Evolutionary conservation across 2,113 vertebrate species (phyloP).

Genomic region (Trochalopteron elliotii): DNA sequence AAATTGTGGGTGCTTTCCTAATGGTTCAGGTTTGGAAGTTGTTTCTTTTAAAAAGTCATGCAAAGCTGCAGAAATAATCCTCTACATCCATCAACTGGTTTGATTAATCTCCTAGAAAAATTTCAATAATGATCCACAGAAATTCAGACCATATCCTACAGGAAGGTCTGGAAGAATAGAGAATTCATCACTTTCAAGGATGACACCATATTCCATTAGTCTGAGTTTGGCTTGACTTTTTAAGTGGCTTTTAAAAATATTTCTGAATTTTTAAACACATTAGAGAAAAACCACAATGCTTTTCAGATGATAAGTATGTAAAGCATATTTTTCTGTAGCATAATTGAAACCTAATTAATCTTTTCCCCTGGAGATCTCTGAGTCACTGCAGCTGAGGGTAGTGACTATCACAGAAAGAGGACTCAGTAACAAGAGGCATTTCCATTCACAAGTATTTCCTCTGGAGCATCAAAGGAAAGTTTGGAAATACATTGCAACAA

Average conservation of each 20-base stretch:
- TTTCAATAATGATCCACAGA: constrained; percentile 44
- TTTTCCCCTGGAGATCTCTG: constrained; percentile 67
- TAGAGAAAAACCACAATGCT: constrained; percentile 76
- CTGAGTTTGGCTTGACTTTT: constrained; percentile 76
- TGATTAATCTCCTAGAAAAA: constrained; percentile 48
- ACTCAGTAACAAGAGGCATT: constrained; percentile 32
- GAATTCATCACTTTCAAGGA: constrained; percentile 63
- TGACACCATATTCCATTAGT: constrained; percentile 74
- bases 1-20: not conserved
- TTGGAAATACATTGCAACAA: not conserved
- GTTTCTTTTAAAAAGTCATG: not conserved
- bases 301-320: constrained; percentile 69
- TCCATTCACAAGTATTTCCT: constrained; percentile 56
- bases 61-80: not conserved
- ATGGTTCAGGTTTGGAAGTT: not conserved
- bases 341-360: constrained; percentile 82
- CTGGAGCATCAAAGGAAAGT: constrained; percentile 31
- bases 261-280: constrained; percentile 81
- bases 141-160: constrained; percentile 47
- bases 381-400: constrained; percentile 53
- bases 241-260: constrained; percentile 82
- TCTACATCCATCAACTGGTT: not conserved
- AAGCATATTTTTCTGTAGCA: constrained; percentile 67
- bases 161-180: constrained; percentile 20
- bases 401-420: constrained; percentile 56